Base-by-base conservation (phyloP, 1,140 invertebrate species). In the Lepeophtheirus salmonis region DNA sequence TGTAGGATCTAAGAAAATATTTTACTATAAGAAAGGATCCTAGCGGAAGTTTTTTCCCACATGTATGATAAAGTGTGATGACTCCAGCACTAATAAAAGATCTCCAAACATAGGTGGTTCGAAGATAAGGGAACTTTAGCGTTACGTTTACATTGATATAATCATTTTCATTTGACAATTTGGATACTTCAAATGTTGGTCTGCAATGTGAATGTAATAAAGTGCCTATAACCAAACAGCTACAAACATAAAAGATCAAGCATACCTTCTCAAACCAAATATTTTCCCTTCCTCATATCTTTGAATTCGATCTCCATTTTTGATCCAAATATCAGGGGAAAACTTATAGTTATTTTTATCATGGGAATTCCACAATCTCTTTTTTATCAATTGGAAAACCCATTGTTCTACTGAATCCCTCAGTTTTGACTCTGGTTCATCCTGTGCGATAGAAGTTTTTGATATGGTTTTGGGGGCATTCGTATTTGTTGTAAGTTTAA, bases 71-170 rank as follows among this genome's bases (percentile, higher is more conserved):
- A 1, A 54, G 22, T 16, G 13, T 54, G n/a, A 54, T 16, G 16
- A 54, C 18, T 21, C 52, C 52, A 3, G n/a, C 23, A 24, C 14
- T 54, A 24, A 54, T 16, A 54, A 54, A 54, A 1, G 52, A 54
- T 13, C 23, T 14, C 52, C 52, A 54, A n/a, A 20, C 20, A 24
- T 54, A 54, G 20, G 52, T 20, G 22, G 23, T 54, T 23, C 52
- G n/a, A 3, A 54, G 22, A 20, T 21, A 16, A 16, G 18, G n/a
- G 52, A 54, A 2, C 2, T 54, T 14, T 16, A 54, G 52, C 17
- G 23, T 24, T 14, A 54, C n/a, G 30, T 41, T 41, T 6, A 41
- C 30, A 41, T 41, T 10, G 30, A 41, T 6, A 41, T 10, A n/a
- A 41, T 41, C 30, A 41, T 10, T 41, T 6, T 41, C 30, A 41